Percentiles rank a stretch among this genome's conserved stretches.
Conservation (phyloP, 2,888 invertebrate species). For the Xestia rhomboidea region DNA sequence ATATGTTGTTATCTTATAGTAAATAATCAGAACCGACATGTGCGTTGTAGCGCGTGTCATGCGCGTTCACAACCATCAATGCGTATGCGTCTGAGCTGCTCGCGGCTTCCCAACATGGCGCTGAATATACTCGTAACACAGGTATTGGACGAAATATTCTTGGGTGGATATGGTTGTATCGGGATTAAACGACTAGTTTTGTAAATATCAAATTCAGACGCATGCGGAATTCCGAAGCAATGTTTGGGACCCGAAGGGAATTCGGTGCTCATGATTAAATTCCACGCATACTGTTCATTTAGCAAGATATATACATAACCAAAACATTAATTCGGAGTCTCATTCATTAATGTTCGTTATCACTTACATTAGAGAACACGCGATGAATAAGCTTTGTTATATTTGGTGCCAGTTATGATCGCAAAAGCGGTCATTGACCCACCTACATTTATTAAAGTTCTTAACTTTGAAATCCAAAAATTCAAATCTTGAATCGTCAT, state of each 20-base stretch:
- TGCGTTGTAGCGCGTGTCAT: constrained; percentile 34
- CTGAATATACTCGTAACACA: constrained; percentile 5
- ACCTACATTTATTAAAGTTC: too few species aligned
- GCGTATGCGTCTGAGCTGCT: constrained; percentile 67
- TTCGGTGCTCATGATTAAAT: constrained; percentile 7
- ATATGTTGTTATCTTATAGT: neutral
- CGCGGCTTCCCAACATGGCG: constrained; percentile 45
- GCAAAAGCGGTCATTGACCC: too few species aligned
- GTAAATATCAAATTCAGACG: neutral
- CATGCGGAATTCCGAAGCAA: neutral
- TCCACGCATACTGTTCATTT: neutral
- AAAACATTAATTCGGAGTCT: neutral
- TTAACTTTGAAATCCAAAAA: too few species aligned
- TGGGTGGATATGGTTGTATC: neutral
- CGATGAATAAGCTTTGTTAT: neutral
- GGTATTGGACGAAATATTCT: constrained; percentile 12
- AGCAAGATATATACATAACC: neutral
- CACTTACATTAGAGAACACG: neutral
- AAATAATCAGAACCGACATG: constrained; percentile 49
- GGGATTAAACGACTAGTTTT: neutral
- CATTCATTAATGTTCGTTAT: neutral
- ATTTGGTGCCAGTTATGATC: too few species aligned
- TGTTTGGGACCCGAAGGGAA: neutral
- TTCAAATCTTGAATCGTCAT: too few species aligned
- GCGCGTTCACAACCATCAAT: constrained; percentile 63